A percentile compares a stretch with the other conserved stretches of the same genome.
These are phyloP conservation scores for Tiphia femorata DNA, from an alignment of 2,888 invertebrate species.

Conservation along the genomic window DNA sequence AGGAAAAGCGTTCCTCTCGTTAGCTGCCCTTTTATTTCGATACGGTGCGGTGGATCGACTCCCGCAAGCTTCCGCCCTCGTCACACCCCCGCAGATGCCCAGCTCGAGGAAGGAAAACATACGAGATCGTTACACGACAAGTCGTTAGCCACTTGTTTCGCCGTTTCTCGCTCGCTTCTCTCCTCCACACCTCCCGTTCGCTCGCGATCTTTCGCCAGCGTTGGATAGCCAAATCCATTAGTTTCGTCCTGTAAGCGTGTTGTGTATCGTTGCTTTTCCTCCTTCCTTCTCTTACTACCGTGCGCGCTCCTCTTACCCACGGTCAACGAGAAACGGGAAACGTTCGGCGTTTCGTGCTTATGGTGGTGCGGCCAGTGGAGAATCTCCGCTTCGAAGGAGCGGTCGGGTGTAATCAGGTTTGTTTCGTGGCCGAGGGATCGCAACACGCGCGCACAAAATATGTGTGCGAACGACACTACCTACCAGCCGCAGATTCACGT, in stretches of 20 bases:
- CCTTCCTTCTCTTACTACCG: too few relatives aligned
- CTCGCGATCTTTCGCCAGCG: not conserved
- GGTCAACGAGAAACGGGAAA: slow-evolving; percentile 23
- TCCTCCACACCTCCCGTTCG: not conserved
- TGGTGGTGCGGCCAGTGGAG: slow-evolving; percentile 27
- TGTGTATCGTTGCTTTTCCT: slow-evolving; percentile 16
- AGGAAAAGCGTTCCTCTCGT: slow-evolving; percentile 40
- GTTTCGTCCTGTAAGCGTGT: slow-evolving; percentile 37
- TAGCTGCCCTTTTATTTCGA: slow-evolving; percentile 48
- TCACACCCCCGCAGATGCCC: not conserved
- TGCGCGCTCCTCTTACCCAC: not conserved
- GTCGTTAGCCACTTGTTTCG: slow-evolving; percentile 30
- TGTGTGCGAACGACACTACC: too few relatives aligned
- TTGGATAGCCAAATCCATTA: slow-evolving; percentile 17
- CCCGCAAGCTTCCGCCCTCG: slow-evolving; percentile 6
- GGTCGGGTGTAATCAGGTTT: slow-evolving; percentile 43
- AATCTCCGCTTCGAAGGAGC: too few relatives aligned
- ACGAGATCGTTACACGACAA: slow-evolving; percentile 31
- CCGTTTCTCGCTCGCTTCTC: too few relatives aligned
- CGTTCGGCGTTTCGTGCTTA: slow-evolving; percentile 34
- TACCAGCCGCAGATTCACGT: too few relatives aligned
- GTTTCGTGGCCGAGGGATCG: slow-evolving; percentile 43
- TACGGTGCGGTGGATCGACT: slow-evolving; percentile 43
- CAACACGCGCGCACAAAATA: too few relatives aligned
- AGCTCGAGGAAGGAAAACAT: slow-evolving; percentile 25